phyloP scores from a whole-genome alignment of 1,140 invertebrate species.

The Cotesia vestalis region DNA sequence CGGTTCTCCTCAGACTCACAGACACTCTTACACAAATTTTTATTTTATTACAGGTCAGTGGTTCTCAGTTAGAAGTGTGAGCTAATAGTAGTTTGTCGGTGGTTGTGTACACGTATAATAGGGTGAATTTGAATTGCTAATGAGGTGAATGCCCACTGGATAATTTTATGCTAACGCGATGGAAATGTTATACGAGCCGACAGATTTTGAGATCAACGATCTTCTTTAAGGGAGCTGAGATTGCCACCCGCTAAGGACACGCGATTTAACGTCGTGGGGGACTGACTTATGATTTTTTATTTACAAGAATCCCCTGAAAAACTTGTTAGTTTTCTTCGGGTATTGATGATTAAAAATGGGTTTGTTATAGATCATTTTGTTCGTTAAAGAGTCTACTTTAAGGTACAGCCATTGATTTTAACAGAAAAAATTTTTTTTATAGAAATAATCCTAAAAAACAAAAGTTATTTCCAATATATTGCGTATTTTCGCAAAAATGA shows the following conservation, averaged over 20 bases:
- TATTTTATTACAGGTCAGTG: conserved; percentile 40
- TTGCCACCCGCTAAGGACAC: conserved; percentile 14
- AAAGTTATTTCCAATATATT: too few relatives aligned
- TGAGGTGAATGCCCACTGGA: conserved; percentile 43
- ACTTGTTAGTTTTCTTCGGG: too few relatives aligned
- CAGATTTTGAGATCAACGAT: conserved; percentile 53
- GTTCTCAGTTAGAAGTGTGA: conserved; percentile 48
- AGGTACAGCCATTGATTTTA: too few relatives aligned
- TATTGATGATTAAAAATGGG: too few relatives aligned
- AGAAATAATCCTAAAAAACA: too few relatives aligned
- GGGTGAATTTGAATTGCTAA: conserved; percentile 55
- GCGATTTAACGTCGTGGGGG: conserved; percentile 7
- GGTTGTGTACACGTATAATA: not conserved
- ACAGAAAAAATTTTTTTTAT: too few relatives aligned
- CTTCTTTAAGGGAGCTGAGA: conserved; percentile 30
- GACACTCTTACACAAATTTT: not conserved
- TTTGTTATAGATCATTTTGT: too few relatives aligned
- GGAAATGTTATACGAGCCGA: conserved; percentile 55
- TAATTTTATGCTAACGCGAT: conserved; percentile 58
- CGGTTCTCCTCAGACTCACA: conserved; percentile 19
- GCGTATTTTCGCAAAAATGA: too few relatives aligned
- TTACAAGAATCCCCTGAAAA: too few relatives aligned
- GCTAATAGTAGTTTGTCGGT: not conserved
- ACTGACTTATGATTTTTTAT: conserved; percentile 18
- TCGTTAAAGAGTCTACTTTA: too few relatives aligned